Evolutionary conservation across 2,113 vertebrate species (phyloP).

Genomic region (Misgurnus anguillicaudatus): DNA sequence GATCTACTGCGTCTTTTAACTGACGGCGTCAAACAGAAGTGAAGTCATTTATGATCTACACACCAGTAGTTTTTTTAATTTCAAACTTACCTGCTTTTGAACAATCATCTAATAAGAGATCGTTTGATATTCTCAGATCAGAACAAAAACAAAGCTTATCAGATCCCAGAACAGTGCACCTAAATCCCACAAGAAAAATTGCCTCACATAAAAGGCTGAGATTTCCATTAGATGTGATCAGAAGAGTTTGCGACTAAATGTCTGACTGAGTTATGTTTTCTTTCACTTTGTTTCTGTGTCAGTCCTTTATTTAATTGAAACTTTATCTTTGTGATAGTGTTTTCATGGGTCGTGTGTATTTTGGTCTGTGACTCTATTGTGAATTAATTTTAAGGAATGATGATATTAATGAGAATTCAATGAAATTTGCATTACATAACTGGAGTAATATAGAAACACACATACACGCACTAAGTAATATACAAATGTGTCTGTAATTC

Average conservation of each 20-base stretch:
- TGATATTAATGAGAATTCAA: conserved; percentile 37
- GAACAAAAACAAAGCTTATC: background rate
- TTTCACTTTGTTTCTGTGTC: background rate
- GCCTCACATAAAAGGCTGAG: background rate
- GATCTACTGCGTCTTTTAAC: background rate
- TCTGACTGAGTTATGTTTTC: background rate
- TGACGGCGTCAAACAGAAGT: background rate
- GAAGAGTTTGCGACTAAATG: background rate
- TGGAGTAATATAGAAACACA: conserved; percentile 27
- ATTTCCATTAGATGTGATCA: background rate
- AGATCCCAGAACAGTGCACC: background rate
- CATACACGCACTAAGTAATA: background rate
- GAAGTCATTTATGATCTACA: background rate
- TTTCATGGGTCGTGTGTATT: no score
- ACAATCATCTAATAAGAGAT: background rate
- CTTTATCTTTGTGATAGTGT: no score
- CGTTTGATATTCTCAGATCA: background rate
- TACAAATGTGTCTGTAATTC: conserved; percentile 21
- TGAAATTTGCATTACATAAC: conserved; percentile 31
- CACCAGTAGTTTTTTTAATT: no score
- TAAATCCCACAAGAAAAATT: background rate
- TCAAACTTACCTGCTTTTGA: background rate
- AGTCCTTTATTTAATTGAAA: no score
- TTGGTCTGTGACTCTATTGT: conserved; percentile 4
- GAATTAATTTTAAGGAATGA: background rate